phyloP scores from a whole-genome alignment of 1,140 invertebrate genomes.

The Brachystomella parvula region DNA sequence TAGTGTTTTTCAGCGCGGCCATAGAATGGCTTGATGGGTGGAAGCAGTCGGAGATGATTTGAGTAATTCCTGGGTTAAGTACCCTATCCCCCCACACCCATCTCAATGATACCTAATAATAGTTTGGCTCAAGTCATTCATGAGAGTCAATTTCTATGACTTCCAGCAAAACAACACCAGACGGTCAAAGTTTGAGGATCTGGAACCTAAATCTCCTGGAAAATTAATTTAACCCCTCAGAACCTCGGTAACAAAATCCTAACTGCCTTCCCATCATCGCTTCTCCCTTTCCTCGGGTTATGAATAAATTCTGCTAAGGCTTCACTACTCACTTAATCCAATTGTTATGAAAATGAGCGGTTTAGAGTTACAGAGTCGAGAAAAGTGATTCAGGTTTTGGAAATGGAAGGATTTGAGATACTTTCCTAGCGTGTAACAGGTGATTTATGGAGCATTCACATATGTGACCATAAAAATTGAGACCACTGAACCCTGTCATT shows the following conservation, averaged over 20 bases:
- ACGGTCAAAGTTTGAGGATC: not conserved
- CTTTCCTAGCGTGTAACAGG: constrained; percentile 10
- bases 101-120: too few relatives aligned
- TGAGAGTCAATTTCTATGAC: not conserved
- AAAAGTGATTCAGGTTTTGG: not conserved
- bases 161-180: not conserved
- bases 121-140: not conserved
- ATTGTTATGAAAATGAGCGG: constrained; percentile 1
- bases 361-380: not conserved
- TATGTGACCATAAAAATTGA: constrained; percentile 1
- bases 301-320: constrained; percentile 9
- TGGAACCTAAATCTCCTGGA: not conserved
- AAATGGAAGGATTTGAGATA: too few relatives aligned
- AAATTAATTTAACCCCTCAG: constrained; percentile 6
- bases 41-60: too few relatives aligned
- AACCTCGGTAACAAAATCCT: not conserved
- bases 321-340: not conserved
- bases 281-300: not conserved
- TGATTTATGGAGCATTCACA: constrained; percentile 5
- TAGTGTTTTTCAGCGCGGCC: too few relatives aligned
- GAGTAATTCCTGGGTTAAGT: too few relatives aligned
- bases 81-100: too few relatives aligned
- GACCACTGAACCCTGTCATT: too few relatives aligned
- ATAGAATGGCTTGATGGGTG: too few relatives aligned
- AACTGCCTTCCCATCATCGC: not conserved